Percentiles rank a stretch among this genome's conserved stretches.
Evolutionary conservation across 2,888 invertebrate species (phyloP).

Genomic region (Crepidodera aurea): DNA sequence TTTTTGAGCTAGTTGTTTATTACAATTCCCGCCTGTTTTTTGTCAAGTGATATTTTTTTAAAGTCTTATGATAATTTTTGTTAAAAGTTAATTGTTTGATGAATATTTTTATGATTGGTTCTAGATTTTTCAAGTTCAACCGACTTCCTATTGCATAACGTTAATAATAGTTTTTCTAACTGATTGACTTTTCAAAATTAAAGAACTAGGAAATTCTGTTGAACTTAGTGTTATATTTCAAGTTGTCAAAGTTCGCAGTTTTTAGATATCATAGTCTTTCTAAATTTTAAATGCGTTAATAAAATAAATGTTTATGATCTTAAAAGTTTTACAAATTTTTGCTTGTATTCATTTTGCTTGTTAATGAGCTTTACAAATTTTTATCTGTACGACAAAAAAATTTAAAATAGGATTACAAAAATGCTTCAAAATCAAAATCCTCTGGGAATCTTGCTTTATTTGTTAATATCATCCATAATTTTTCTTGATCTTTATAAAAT

Average conservation of each 20-base stretch:
- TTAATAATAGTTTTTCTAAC: background rate
- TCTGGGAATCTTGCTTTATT: background rate
- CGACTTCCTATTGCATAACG: background rate
- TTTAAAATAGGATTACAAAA: too few relatives aligned
- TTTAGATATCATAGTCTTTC: background rate
- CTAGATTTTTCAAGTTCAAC: conserved; percentile 4
- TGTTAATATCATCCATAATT: background rate
- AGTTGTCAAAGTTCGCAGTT: conserved; percentile 3
- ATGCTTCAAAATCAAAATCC: too few relatives aligned
- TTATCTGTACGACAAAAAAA: background rate
- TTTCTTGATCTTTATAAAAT: background rate
- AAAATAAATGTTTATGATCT: background rate
- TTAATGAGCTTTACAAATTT: background rate
- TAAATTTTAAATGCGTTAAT: background rate
- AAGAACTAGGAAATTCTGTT: background rate
- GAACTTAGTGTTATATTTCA: conserved; percentile 4
- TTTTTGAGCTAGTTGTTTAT: conserved; percentile 31
- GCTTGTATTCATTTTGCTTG: background rate
- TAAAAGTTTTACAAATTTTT: background rate
- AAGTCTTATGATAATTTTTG: conserved; percentile 16
- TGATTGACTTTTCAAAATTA: too few relatives aligned
- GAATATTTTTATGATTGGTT: conserved; percentile 11
- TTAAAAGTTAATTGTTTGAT: conserved; percentile 25
- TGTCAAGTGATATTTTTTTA: conserved; percentile 33
- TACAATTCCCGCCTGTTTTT: conserved; percentile 38